A percentile compares a stretch with the other conserved stretches of the same genome.
Conservation (phyloP, 2,888 invertebrate genomes). For the Galerucella calmariensis region DNA sequence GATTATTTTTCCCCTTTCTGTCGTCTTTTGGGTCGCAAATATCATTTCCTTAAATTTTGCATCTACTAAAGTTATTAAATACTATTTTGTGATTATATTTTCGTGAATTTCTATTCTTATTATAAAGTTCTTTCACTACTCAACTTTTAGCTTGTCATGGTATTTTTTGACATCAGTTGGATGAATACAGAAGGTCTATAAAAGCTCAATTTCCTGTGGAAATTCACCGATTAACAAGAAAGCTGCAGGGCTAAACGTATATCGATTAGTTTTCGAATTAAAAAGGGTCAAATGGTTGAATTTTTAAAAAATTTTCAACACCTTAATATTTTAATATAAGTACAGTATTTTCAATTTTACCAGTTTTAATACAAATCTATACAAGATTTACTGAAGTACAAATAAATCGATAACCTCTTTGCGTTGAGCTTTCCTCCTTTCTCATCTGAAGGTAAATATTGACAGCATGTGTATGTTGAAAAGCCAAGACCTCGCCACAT, state of each 20-base stretch:
- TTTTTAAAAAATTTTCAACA: not conserved
- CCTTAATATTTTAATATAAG: no score
- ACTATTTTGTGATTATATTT: not conserved
- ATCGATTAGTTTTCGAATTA: not conserved
- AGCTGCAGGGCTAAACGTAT: not conserved
- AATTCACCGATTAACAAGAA: not conserved
- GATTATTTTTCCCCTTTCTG: no score
- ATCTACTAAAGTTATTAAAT: not conserved
- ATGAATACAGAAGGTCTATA: slow-evolving; percentile 6
- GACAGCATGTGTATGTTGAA: not conserved
- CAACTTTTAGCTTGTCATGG: not conserved
- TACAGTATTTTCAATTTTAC: no score
- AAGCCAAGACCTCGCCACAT: not conserved
- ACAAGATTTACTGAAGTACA: not conserved
- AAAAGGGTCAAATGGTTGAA: not conserved
- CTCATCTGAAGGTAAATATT: slow-evolving; percentile 7
- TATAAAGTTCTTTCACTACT: not conserved
- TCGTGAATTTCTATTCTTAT: no score
- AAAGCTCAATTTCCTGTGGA: slow-evolving; percentile 11
- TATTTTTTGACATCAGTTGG: slow-evolving; percentile 8
- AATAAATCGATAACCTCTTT: not conserved
- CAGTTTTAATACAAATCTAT: no score
- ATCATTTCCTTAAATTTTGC: no score
- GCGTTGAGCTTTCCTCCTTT: not conserved
- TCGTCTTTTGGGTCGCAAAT: no score